phyloP scores from a whole-genome alignment of 2,888 invertebrate genomes.

The Halocaridina rubra region DNA sequence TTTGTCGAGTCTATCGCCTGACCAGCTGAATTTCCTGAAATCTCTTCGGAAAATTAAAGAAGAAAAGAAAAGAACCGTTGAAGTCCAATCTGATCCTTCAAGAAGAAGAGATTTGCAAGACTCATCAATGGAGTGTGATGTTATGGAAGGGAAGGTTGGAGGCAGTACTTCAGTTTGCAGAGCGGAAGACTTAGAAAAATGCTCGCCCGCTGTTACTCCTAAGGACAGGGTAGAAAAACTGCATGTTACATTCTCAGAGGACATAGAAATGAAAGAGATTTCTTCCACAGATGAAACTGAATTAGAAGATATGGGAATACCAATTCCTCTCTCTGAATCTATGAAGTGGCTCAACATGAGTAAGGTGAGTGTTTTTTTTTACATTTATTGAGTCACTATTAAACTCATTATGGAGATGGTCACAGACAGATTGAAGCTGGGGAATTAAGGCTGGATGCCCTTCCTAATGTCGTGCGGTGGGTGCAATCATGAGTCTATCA shows the following conservation, averaged over 20 bases:
- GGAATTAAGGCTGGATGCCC: neutral
- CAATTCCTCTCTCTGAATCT: conserved; percentile 71
- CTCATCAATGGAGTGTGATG: neutral
- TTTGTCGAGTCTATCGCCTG: conserved; percentile 76
- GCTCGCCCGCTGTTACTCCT: conserved; percentile 22
- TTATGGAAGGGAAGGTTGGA: neutral
- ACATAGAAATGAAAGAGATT: conserved; percentile 19
- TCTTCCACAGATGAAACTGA: neutral
- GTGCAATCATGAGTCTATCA: too few relatives aligned
- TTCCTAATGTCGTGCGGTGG: too few relatives aligned
- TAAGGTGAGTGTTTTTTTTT: conserved; percentile 69
- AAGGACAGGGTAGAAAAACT: neutral
- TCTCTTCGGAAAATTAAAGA: conserved; percentile 64
- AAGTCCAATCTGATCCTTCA: neutral
- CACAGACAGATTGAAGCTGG: neutral
- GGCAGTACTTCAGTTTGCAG: too few relatives aligned
- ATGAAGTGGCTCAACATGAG: conserved; percentile 88
- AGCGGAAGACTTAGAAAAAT: neutral
- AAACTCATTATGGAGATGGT: neutral
- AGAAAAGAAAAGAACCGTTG: neutral
- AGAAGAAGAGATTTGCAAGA: neutral
- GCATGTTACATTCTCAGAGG: neutral
- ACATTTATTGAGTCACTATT: neutral
- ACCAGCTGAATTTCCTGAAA: conserved; percentile 76
- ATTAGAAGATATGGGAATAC: conserved; percentile 66